Base-by-base conservation (phyloP, 2,113 vertebrate species). In the Puffinus mauretanicus region DNA sequence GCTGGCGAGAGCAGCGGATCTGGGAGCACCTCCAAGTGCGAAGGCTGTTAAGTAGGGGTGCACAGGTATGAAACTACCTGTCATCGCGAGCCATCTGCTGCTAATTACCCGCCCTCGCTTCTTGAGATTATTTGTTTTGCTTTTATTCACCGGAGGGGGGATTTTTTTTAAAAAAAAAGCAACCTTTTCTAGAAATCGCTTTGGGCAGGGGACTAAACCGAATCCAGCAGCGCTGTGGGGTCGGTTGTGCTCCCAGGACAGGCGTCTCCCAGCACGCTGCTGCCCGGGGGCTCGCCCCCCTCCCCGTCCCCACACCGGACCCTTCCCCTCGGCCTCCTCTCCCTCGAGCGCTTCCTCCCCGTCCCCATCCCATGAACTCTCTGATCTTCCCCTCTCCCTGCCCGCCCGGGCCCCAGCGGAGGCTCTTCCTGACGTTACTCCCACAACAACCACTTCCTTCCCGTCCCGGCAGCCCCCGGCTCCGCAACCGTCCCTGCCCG, bases 381-480 rank as follows among this genome's bases (percentile, higher is more conserved):
- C 84, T 13, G 47, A 11, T 93, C 84, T 95, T 88, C 82, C 71
- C 57, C 75, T 92, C 90, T 97, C 95, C 82, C 67, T 86, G 95
- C 89, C 76, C 0, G 0, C 93, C 51, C 7, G 42, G 95, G 93
- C 93, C 95, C 89, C 94, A 91, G 81, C 52, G 4, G 27, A 76
- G 84, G 87, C 90, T 94, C 91, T 95, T 96, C 96, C 96, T 97
- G 96, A 93, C 84, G 96, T 96, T 96, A 95, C 96, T 96, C 96
- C 96, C 96, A 93, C 94, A 96, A 89, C 96, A 96, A 69, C 96
- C 95, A 76, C 96, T 96, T 95, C 95, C 95, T 96, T 96, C 96
- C 95, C 27, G 26, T 95, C 87, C 94, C 29, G 1, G 87, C 95
- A 90, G 76, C 90, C 95, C 79, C 84, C 13, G 9, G 89, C 91